Percentiles rank a stretch among this genome's conserved stretches.
Evolutionary conservation across 2,888 invertebrate species (phyloP).

Genomic region (Arge pagana): DNA sequence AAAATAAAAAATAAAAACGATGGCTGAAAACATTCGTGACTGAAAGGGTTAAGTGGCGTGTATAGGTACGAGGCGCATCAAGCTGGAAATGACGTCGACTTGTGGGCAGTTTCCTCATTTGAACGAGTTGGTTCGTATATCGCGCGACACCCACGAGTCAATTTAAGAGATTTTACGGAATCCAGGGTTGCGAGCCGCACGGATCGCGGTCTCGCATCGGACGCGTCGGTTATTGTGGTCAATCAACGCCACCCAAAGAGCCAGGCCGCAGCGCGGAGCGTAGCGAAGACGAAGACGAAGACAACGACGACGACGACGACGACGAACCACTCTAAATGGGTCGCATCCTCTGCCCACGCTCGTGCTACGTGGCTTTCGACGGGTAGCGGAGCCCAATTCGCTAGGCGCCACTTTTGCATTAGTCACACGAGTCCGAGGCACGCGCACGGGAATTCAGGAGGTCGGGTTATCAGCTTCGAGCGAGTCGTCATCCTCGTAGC

Average conservation of each 20-base stretch:
- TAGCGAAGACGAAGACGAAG: too few species aligned
- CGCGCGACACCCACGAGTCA: constrained; percentile 52
- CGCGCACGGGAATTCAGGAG: constrained; percentile 1
- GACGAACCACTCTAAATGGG: constrained; percentile 42
- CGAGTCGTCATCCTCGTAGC: too few species aligned
- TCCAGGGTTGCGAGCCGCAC: constrained; percentile 29
- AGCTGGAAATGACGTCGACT: constrained; percentile 45
- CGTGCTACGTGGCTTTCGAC: constrained; percentile 17
- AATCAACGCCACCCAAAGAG: constrained; percentile 33
- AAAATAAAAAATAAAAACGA: constrained; percentile 23
- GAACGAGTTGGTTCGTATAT: constrained; percentile 21
- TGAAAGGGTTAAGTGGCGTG: constrained; percentile 20
- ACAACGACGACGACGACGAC: too few species aligned
- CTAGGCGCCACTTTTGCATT: constrained; percentile 34
- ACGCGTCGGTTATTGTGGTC: constrained; percentile 8
- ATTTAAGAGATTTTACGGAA: constrained; percentile 56
- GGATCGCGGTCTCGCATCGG: too few species aligned
- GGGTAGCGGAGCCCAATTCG: constrained; percentile 24
- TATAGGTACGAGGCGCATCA: constrained; percentile 29
- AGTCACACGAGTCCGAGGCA: constrained; percentile 12
- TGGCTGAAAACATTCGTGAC: too few species aligned
- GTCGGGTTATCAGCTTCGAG: too few species aligned
- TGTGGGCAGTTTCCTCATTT: constrained; percentile 52
- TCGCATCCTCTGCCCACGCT: constrained; percentile 53
- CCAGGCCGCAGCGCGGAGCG: too few species aligned